Evolutionary conservation across 2,888 invertebrate species (phyloP).

Genomic region (Danaus chrysippus): DNA sequence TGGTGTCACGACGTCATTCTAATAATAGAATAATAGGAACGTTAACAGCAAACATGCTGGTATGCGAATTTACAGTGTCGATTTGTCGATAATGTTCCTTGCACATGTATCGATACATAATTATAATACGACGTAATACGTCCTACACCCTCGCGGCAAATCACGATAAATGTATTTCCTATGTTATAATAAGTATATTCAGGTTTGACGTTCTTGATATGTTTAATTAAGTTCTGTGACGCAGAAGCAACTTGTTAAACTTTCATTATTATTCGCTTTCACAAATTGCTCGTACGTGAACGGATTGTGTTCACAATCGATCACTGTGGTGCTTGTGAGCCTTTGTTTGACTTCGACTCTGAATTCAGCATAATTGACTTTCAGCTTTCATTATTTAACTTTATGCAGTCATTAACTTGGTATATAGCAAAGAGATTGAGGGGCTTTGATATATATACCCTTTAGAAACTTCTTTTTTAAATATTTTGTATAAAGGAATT

Average conservation of each 20-base stretch:
- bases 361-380: constrained; percentile 78
- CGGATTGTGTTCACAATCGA: constrained; percentile 74
- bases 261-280: constrained; percentile 74
- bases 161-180: constrained; percentile 41
- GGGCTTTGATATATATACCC: constrained; percentile 63
- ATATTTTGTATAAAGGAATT: not conserved
- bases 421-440: constrained; percentile 74
- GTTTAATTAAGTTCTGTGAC: constrained; percentile 66
- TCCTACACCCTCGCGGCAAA: constrained; percentile 32
- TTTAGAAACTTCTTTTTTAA: not conserved
- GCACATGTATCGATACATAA: not conserved
- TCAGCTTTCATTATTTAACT: constrained; percentile 78
- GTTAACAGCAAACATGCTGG: constrained; percentile 63
- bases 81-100: constrained; percentile 35
- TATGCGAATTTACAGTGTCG: constrained; percentile 56
- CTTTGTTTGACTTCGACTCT: constrained; percentile 77
- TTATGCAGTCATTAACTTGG: constrained; percentile 78
- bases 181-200: constrained; percentile 27
- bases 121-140: not conserved
- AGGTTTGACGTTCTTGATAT: constrained; percentile 60
- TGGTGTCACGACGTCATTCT: constrained; percentile 74
- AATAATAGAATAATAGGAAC: constrained; percentile 75
- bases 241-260: constrained; percentile 69
- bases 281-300: constrained; percentile 76
- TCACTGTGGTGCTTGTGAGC: constrained; percentile 62